These are phyloP conservation scores for Cotesia chilonis DNA, from an alignment of 1,140 invertebrate genomes.

Conservation along the genomic window DNA sequence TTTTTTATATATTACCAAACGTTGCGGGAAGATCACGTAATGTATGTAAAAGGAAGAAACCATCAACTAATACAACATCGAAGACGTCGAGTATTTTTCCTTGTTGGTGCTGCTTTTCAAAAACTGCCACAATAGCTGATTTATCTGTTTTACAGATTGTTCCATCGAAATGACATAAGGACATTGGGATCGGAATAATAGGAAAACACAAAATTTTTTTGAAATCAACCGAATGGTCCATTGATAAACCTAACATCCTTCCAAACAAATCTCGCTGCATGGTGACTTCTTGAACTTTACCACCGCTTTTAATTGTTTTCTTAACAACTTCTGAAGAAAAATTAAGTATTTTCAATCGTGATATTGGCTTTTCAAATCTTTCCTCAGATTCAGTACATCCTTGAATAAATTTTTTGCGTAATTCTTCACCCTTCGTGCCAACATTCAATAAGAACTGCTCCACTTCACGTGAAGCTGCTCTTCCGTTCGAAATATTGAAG, in stretches of 20 bases:
- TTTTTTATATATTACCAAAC: conserved; percentile 46
- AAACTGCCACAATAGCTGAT: conserved; percentile 44
- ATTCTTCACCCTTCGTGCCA: conserved; percentile 31
- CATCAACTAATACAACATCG: conserved; percentile 43
- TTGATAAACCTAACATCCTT: conserved; percentile 20
- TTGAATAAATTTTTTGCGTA: conserved; percentile 36
- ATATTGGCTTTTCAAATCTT: conserved; percentile 40
- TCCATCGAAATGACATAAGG: conserved; percentile 54
- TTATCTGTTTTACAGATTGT: conserved; percentile 51
- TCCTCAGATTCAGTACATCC: conserved; percentile 25
- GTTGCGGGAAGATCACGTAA: conserved; percentile 42
- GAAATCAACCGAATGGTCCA: conserved; percentile 26
- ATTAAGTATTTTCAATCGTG: conserved; percentile 30
- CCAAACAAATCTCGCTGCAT: conserved; percentile 48
- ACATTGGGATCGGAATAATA: conserved; percentile 45
- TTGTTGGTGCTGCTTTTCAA: conserved; percentile 40
- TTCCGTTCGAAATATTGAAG: conserved; percentile 43
- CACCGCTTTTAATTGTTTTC: conserved; percentile 31
- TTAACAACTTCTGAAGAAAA: conserved; percentile 28
- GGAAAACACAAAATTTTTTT: conserved; percentile 37
- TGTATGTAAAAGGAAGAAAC: conserved; percentile 41
- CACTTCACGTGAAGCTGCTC: conserved; percentile 30
- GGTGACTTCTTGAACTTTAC: conserved; percentile 38
- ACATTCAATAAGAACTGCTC: conserved; percentile 37
- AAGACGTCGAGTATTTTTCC: conserved; percentile 10